These are phyloP conservation scores for Ephialtes manifestator DNA, from an alignment of 2,888 invertebrate species.

Conservation along the genomic window DNA sequence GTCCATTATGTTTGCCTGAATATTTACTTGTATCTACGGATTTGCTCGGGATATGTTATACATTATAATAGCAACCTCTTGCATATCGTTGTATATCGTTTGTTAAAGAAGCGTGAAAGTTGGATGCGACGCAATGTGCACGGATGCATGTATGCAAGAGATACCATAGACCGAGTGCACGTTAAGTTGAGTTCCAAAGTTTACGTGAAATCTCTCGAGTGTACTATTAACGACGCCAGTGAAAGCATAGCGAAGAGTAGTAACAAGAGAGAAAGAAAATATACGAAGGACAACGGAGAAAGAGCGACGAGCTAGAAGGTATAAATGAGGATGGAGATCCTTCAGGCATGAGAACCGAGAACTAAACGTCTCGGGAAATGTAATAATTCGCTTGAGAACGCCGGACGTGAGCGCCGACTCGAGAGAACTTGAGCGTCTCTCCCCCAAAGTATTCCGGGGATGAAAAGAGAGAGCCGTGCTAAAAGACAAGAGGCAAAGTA, in stretches of 20 bases:
- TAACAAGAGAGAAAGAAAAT: not conserved
- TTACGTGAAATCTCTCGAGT: slow-evolving; percentile 22
- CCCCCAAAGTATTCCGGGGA: slow-evolving; percentile 13
- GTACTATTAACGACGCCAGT: slow-evolving; percentile 13
- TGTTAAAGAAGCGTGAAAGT: slow-evolving; percentile 29
- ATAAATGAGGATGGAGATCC: slow-evolving; percentile 24
- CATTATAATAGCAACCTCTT: not conserved
- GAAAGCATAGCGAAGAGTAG: not conserved
- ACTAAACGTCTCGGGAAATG: slow-evolving; percentile 30
- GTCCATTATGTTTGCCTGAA: slow-evolving; percentile 20
- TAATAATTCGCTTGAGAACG: slow-evolving; percentile 33
- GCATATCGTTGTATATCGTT: not conserved
- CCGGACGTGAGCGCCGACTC: slow-evolving; percentile 21
- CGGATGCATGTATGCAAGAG: not conserved
- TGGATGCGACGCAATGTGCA: slow-evolving; percentile 10
- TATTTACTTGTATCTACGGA: not conserved
- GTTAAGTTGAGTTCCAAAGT: slow-evolving; percentile 3
- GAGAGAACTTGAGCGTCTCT: slow-evolving; percentile 18
- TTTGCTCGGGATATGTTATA: not conserved
- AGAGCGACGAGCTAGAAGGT: not conserved
- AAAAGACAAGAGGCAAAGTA: slow-evolving; percentile 11
- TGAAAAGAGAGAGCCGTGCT: slow-evolving; percentile 15
- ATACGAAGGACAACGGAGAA: not conserved
- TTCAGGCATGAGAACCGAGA: not conserved
- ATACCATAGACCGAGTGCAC: not conserved